A percentile compares a stretch with the other conserved stretches of the same genome.
phyloP scores from a whole-genome alignment of 2,113 vertebrate genomes.

The Nothoprocta perdicaria region DNA sequence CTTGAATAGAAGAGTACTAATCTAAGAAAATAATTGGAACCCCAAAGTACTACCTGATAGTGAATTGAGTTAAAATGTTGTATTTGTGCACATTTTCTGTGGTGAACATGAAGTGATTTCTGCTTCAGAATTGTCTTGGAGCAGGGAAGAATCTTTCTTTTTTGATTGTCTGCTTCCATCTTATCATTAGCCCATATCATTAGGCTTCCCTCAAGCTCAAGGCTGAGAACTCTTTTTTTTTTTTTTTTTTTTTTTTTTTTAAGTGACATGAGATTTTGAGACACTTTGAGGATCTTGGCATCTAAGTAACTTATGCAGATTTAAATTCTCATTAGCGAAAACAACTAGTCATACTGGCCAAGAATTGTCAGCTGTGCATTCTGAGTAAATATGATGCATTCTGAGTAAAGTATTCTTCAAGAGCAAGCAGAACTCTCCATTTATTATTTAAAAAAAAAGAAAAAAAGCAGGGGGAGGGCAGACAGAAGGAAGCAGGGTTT shows the following conservation, averaged over 20 bases:
- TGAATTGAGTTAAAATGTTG: background rate
- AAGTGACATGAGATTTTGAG: background rate
- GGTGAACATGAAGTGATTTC: background rate
- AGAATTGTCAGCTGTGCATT: background rate
- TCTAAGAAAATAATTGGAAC: background rate
- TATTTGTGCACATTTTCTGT: background rate
- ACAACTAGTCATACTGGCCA: background rate
- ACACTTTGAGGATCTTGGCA: background rate
- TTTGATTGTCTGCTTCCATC: background rate
- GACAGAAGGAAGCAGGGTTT: background rate
- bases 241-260: background rate
- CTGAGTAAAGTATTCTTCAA: background rate
- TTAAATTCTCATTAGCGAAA: background rate
- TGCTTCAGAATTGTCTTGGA: background rate
- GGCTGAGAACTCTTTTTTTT: background rate
- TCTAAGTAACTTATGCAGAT: background rate
- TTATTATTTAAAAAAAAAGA: background rate
- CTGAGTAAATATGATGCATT: too few relatives aligned
- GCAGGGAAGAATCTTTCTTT: background rate
- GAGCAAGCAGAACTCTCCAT: accelerated
- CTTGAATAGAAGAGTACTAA: background rate
- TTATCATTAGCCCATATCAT: background rate
- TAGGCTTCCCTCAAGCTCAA: background rate
- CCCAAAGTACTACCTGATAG: background rate
- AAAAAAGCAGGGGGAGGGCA: too few relatives aligned